Conservation (phyloP, 2,113 vertebrate genomes). For the Brachypodius melanocephalos region DNA sequence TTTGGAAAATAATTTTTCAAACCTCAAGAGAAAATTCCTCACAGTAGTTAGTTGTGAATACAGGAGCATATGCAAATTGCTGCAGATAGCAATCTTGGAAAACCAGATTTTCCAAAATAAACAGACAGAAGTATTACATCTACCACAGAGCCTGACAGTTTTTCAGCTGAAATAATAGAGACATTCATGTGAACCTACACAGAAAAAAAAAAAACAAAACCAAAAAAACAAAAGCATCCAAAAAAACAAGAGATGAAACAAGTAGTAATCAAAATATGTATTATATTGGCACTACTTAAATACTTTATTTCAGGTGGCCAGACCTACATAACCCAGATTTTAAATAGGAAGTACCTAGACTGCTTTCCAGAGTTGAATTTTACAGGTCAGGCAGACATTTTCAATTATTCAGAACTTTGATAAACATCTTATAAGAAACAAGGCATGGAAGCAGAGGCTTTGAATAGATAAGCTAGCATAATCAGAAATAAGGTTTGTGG, state of each 20-base stretch:
- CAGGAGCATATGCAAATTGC: neutral
- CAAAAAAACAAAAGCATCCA: accelerated
- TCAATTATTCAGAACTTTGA: neutral
- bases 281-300: neutral
- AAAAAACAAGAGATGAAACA: neutral
- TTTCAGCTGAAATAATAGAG: neutral
- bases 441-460: neutral
- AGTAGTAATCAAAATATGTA: neutral
- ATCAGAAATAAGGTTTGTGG: neutral
- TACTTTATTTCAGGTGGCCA: neutral
- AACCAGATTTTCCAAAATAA: neutral
- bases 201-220: too few relatives aligned
- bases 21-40: neutral
- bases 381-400: neutral
- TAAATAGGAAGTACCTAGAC: neutral
- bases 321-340: neutral
- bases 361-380: neutral
- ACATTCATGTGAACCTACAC: neutral
- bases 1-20: neutral
- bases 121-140: neutral
- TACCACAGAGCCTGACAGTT: neutral
- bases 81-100: neutral
- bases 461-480: neutral
- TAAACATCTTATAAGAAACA: neutral
- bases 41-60: neutral